phyloP scores from a whole-genome alignment of 2,797 vertebrate genomes.

The Cyprinella venusta region DNA sequence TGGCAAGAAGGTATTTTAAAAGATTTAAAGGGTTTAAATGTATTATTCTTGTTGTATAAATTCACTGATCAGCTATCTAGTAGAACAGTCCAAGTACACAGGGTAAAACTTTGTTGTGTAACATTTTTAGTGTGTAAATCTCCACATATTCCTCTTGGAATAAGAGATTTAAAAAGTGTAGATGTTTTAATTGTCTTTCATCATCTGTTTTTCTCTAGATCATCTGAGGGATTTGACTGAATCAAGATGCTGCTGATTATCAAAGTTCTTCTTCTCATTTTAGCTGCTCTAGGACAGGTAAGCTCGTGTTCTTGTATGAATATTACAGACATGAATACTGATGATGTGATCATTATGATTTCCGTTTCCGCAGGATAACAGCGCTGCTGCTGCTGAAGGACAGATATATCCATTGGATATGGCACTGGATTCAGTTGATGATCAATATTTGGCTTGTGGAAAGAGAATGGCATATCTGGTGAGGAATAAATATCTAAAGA shows the following conservation, averaged over 20 bases:
- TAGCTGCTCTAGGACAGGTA: not conserved
- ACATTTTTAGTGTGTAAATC: not conserved
- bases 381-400: not conserved
- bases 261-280: not conserved
- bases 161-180: not conserved
- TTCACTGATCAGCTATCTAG: no score
- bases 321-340: not conserved
- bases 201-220: not conserved
- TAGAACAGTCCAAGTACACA: not conserved
- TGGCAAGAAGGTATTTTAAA: not conserved
- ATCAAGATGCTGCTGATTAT: slow-evolving; percentile 1
- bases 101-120: not conserved
- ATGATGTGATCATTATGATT: not conserved
- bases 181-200: not conserved
- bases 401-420: not conserved
- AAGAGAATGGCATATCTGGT: not conserved
- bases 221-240: not conserved
- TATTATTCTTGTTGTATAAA: not conserved
- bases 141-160: not conserved
- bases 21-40: not conserved
- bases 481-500: not conserved
- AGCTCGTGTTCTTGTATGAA: not conserved
- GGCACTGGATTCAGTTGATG: not conserved
- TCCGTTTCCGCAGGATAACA: not conserved
- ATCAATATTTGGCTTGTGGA: not conserved